Evolutionary conservation across 2,113 vertebrate genomes (phyloP), one percentile per base, ranked within the genome.

Genomic region (Ondatra zibethicus): DNA sequence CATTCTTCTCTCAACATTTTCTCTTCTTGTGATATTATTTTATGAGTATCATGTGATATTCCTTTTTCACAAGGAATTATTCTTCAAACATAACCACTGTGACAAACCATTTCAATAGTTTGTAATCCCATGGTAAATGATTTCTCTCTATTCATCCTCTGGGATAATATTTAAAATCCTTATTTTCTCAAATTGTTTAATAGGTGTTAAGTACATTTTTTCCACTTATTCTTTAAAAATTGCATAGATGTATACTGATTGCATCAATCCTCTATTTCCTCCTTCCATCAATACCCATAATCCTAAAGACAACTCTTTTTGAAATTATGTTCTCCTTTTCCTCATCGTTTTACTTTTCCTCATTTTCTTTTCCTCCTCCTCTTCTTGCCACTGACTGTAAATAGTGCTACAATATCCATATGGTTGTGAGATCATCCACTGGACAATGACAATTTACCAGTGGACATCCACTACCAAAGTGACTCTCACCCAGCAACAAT

Each of bases 291-390:
- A 27, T 76, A 76, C 73, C 73, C 39, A 42, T 42, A 23, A 42
- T 3, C 9, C 39, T 42, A 39, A 47, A 7, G 47, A 47, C 47
- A 47, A 47, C 7, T 7, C 47, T 47, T 47, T 47, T 47, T 47
- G 47, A 47, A 47, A 47, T 47, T 47, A 76, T 25, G n/a, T 75
- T 42, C 4, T 36, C 33, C 50, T 23, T 12, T 21, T 50, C 17
- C 17, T 58, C 36, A 29, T 21, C 8, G 10, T 5, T 13, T 11
- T 6, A 1, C 3, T 23, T 17, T 7, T 10, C 16, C 10, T 8
- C 4, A 4, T 39, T 10, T 33, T 25, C 5, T 5, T 82, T 1
- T 39, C 16, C n/a, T 23, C 55, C 13, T 58, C 36, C 5, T 5
- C 4, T 21, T 52, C 31, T 82, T n/a, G 0, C 33, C 17, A 55